Evolutionary conservation across 92 coral and sea anemone genomes (phyloP).

Genomic region (Palythoa grandiflora): DNA sequence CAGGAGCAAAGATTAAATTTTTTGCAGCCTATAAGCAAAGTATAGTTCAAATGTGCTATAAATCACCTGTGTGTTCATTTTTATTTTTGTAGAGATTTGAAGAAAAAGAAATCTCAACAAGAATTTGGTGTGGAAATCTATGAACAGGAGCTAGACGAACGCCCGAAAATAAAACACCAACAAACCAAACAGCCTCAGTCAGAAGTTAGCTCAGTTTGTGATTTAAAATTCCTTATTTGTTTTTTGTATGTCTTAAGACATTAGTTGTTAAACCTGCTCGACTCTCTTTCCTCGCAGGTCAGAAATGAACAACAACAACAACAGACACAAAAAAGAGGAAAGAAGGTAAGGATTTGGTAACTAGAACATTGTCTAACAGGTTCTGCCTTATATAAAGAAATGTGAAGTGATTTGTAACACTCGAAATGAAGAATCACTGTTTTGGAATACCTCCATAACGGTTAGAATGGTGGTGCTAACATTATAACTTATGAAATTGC

Average conservation of each 20-base stretch:
- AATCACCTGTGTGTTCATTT: background rate
- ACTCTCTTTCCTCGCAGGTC: background rate
- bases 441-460: too few relatives aligned
- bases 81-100: conserved; percentile 24
- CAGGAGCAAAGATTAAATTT: background rate
- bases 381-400: too few relatives aligned
- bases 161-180: conserved; percentile 4
- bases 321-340: conserved; percentile 55
- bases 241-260: too few relatives aligned
- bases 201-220: background rate
- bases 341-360: conserved; percentile 42
- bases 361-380: too few relatives aligned
- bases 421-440: too few relatives aligned
- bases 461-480: too few relatives aligned
- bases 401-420: too few relatives aligned
- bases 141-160: conserved; percentile 4
- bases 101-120: conserved; percentile 26
- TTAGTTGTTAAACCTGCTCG: background rate
- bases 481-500: too few relatives aligned
- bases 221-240: background rate
- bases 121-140: background rate
- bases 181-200: conserved; percentile 6
- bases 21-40: background rate
- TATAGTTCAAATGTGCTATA: background rate
- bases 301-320: conserved; percentile 58